phyloP scores from a whole-genome alignment of 2,797 vertebrate species.

The Synanceia verrucosa region DNA sequence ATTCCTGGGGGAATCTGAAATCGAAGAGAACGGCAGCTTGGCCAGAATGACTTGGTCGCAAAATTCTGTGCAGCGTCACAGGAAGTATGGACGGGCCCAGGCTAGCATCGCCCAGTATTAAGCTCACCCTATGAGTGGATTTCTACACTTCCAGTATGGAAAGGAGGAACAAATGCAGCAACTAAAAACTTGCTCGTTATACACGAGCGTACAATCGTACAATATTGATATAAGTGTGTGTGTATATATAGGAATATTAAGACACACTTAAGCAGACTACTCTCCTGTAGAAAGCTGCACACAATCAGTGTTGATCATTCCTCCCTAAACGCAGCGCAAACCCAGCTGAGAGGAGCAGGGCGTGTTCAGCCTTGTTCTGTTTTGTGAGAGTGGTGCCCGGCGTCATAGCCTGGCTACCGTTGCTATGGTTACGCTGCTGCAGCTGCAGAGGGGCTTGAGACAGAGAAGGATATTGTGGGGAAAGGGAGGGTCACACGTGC shows the following conservation, averaged over 20 bases:
- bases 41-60: too few species aligned
- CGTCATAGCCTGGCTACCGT: conserved; percentile 67
- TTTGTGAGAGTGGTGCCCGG: conserved; percentile 52
- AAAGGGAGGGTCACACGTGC: conserved; percentile 39
- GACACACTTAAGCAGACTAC: too few species aligned
- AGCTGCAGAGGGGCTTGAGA: conserved; percentile 41
- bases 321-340: neutral
- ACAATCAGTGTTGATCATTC: neutral
- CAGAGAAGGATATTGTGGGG: conserved; percentile 6
- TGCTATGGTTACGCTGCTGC: conserved; percentile 61
- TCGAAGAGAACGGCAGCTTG: too few species aligned
- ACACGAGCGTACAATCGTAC: too few species aligned
- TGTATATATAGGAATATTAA: too few species aligned
- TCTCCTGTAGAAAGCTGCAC: neutral
- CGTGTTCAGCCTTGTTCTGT: conserved; percentile 38
- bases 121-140: neutral
- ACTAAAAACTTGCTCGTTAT: too few species aligned
- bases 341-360: conserved; percentile 33
- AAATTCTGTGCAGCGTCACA: too few species aligned
- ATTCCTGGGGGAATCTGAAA: too few species aligned
- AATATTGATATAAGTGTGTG: too few species aligned
- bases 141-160: neutral
- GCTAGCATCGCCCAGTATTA: too few species aligned
- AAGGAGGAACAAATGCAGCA: neutral
- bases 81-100: too few species aligned